Evolutionary conservation across 2,797 vertebrate species (phyloP), one percentile per base, ranked within the genome.

Genomic region (Karalla daura): DNA sequence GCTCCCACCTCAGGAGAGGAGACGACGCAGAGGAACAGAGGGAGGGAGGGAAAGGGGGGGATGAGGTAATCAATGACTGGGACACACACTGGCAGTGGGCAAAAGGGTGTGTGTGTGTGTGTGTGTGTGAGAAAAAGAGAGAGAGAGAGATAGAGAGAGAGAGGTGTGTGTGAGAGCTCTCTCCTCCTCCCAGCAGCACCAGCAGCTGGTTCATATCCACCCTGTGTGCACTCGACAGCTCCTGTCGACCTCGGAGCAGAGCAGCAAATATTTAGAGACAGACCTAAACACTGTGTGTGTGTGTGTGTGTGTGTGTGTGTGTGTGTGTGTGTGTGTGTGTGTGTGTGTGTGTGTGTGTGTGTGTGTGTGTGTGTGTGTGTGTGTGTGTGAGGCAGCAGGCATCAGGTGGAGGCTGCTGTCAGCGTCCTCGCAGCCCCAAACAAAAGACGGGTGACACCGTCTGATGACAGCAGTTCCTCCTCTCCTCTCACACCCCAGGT

Each of bases 61-160:
- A 80, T 88, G 86, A 90, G 88, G 83, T 89, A 75, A 89, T 84
- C 76, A 66, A 75, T 74, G 67, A 50, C 58, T 58, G 52, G 52
- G 76, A 87, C 45, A 70, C 63, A 64, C 41, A 70, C 36, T 45
- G 45, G 25, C 20, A 18, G 50, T 5, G 23, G 5, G n/a, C 37
- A 11, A 33, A 59, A 59, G 37, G 40, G 36, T n/a, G n/a, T n/a
- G n/a, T n/a, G n/a, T n/a, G n/a, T n/a, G n/a, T n/a, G n/a, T n/a
- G n/a, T n/a, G n/a, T n/a, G n/a, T n/a, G n/a, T n/a, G n/a, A n/a
- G n/a, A n/a, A n/a, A n/a, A n/a, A n/a, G n/a, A 54, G 15, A 4
- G 13, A 33, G 49, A 63, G 51, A 62, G 36, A 64, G 51, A 44
- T 12, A 1, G 11, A n/a, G n/a, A n/a, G 55, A 67, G 51, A 13